These are phyloP conservation scores for Lepus europaeus DNA, from an alignment of 2,113 vertebrate genomes.

Conservation along the genomic window DNA sequence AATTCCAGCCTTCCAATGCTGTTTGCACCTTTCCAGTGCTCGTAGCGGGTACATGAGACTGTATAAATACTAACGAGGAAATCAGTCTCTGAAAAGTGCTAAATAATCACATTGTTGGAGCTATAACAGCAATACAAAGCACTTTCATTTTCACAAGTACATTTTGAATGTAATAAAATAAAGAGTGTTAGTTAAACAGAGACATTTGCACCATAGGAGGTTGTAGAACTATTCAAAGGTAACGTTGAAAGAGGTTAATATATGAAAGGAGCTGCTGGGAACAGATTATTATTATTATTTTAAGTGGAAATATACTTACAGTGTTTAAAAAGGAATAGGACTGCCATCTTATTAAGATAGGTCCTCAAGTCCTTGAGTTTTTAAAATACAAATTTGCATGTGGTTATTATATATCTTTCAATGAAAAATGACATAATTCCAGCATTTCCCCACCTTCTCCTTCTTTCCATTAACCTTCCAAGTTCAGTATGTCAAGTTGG, in stretches of 20 bases:
- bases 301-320: slow-evolving; percentile 75
- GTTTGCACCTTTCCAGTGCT: slow-evolving; percentile 77
- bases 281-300: slow-evolving; percentile 75
- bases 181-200: slow-evolving; percentile 89
- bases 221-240: slow-evolving; percentile 84
- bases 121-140: slow-evolving; percentile 85
- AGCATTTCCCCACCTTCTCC: not conserved
- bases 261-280: slow-evolving; percentile 67
- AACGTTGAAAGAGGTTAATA: slow-evolving; percentile 79
- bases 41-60: slow-evolving; percentile 72
- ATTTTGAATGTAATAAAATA: slow-evolving; percentile 87
- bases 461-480: slow-evolving; percentile 34
- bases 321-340: slow-evolving; percentile 62
- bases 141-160: slow-evolving; percentile 88
- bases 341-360: slow-evolving; percentile 57
- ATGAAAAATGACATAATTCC: slow-evolving; percentile 47
- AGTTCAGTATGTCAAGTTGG: not conserved
- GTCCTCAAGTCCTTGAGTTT: slow-evolving; percentile 50
- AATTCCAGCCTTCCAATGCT: slow-evolving; percentile 74
- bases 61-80: slow-evolving; percentile 80
- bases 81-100: slow-evolving; percentile 83
- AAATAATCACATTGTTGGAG: slow-evolving; percentile 86
- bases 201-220: slow-evolving; percentile 85
- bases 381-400: slow-evolving; percentile 56
- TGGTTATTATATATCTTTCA: slow-evolving; percentile 57